Conservation (phyloP, 2,888 invertebrate species). For the Cheilosia pagana region DNA sequence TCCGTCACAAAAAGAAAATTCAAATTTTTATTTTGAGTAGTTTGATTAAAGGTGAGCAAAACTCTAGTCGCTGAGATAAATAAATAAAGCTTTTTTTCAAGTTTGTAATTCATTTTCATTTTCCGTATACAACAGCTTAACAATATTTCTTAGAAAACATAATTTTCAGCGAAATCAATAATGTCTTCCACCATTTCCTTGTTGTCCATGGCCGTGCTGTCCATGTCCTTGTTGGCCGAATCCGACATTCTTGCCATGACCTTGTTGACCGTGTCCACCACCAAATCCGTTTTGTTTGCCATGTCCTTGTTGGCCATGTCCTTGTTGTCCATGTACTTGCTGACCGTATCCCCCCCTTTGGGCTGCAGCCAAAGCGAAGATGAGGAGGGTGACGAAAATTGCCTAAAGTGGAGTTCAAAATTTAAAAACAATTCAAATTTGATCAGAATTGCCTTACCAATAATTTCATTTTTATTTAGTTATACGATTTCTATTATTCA, state of each 20-base stretch:
- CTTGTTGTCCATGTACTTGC: constrained; percentile 3
- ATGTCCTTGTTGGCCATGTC: neutral
- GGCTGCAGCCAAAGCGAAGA: constrained; percentile 17
- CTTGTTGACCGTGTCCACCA: constrained; percentile 23
- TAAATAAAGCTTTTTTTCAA: too few species aligned
- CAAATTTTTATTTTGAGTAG: too few species aligned
- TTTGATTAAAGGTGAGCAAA: too few species aligned
- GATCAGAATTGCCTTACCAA: constrained; percentile 9
- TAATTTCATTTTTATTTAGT: constrained; percentile 29
- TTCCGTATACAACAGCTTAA: too few species aligned
- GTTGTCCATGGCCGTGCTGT: neutral
- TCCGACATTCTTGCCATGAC: constrained; percentile 1
- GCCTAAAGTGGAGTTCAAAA: constrained; percentile 1
- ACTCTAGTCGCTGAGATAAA: too few species aligned
- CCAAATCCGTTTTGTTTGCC: neutral
- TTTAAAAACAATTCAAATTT: neutral
- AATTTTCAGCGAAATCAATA: neutral
- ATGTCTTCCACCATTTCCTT: constrained; percentile 11
- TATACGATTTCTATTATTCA: neutral
- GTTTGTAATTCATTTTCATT: too few species aligned
- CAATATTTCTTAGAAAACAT: neutral
- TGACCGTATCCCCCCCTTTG: constrained; percentile 13
- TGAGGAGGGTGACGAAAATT: constrained; percentile 30
- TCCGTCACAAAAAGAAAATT: too few species aligned
- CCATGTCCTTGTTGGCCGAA: constrained; percentile 19